Base-by-base conservation (phyloP, 1,140 invertebrate genomes). In the Parasteatoda tepidariorum region DNA sequence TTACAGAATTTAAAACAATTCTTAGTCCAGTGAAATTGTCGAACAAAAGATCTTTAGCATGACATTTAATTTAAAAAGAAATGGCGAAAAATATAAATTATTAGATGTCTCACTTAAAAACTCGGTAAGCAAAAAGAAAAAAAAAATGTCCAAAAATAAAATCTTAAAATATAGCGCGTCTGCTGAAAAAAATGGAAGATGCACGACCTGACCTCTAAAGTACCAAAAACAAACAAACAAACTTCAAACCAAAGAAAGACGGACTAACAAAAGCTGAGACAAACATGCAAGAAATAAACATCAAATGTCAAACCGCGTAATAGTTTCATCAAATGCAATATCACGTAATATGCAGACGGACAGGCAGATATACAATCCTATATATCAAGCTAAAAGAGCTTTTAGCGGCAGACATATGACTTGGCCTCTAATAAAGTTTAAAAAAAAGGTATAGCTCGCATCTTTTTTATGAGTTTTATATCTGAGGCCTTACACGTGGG, bases 371-470 rank as follows among this genome's bases (percentile, higher is more conserved):
- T 3, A 54, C 34, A 54, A 28, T 34, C n/a, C 26, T 26, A 71
- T 71, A 71, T 13, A 71, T 71, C 68, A 71, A 41, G 26, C 24
- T 54, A 55, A 71, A 71, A 71, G 68, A 71, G 68, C 48, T 71
- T 71, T 71, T 71, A 55, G 68, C 41, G 26, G 68, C 68, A 26
- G 41, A 55, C 28, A n/a, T 55, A 55, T 31, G 68, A n/a, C 28
- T 55, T 55, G 68, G 55, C 68, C 68, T 55, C 38, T 15, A 24
- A 41, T 5, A 26, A 41, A 55, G 18, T 28, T n/a, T n/a, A 28
- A 55, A 34, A 71, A 55, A 26, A 22, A 34, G 13, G 33, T 62
- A 11, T 28, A 30, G 41, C 15, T 13, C 28, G 24, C 15, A 28
- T 71, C 41, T 57, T 71, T 55, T 55, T 59, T n/a, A 71, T 28